These are phyloP conservation scores for Sarcophaga rosellei DNA, from an alignment of 2,888 invertebrate genomes.

Conservation along the genomic window DNA sequence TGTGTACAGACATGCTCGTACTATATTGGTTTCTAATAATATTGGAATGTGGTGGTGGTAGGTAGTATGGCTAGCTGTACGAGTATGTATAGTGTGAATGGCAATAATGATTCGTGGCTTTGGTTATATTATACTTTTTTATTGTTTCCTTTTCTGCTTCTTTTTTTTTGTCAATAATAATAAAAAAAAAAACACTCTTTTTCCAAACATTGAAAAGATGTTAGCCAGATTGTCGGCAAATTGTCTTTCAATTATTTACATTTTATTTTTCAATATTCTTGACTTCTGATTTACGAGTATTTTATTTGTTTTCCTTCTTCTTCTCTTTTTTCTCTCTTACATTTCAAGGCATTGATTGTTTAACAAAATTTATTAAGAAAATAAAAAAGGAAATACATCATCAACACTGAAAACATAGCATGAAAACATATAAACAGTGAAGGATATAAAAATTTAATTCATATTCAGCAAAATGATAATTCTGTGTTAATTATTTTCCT, in stretches of 20 bases:
- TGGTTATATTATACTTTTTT: slow-evolving; percentile 23
- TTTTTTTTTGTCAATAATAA: not conserved
- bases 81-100: slow-evolving; percentile 31
- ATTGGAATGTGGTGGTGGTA: too few relatives aligned
- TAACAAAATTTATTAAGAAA: slow-evolving; percentile 51
- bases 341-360: slow-evolving; percentile 25
- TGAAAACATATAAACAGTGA: not conserved
- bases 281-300: slow-evolving; percentile 49
- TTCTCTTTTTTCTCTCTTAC: not conserved
- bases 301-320: too few relatives aligned
- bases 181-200: slow-evolving; percentile 40
- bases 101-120: slow-evolving; percentile 13
- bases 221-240: slow-evolving; percentile 72
- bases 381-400: slow-evolving; percentile 34
- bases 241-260: slow-evolving; percentile 69
- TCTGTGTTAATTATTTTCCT: not conserved
- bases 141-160: not conserved
- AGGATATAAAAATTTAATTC: not conserved
- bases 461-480: not conserved
- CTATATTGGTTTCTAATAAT: too few relatives aligned
- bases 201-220: slow-evolving; percentile 69
- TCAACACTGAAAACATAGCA: not conserved
- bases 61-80: not conserved
- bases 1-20: slow-evolving; percentile 12
- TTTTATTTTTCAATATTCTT: slow-evolving; percentile 52